A percentile compares a stretch with the other conserved stretches of the same genome.
These are phyloP conservation scores for Drosophila pseudotalamancana DNA, from an alignment of 2,888 invertebrate genomes.

Conservation along the genomic window DNA sequence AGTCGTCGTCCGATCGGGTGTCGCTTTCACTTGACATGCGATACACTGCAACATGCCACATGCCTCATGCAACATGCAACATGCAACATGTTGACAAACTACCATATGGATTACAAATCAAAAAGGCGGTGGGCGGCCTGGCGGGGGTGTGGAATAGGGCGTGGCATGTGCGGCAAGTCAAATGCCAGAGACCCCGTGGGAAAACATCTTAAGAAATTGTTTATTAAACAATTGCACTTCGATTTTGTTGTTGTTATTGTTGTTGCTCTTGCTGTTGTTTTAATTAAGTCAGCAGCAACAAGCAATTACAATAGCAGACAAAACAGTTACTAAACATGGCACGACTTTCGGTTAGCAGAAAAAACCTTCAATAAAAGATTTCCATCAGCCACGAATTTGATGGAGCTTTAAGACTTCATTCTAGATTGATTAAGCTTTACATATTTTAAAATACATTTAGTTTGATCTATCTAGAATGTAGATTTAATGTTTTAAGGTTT, in stretches of 20 bases:
- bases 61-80: conserved; percentile 15
- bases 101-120: conserved; percentile 10
- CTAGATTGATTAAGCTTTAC: too few relatives aligned
- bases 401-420: too few relatives aligned
- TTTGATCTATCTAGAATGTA: too few relatives aligned
- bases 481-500: too few relatives aligned
- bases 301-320: conserved; percentile 22
- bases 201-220: conserved; percentile 36
- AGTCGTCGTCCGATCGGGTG: conserved; percentile 39
- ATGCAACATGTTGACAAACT: conserved; percentile 34
- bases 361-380: not conserved
- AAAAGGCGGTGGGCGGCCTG: not conserved
- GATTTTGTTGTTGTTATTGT: conserved; percentile 15
- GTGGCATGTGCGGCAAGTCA: conserved; percentile 28
- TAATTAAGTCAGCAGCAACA: conserved; percentile 59
- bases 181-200: conserved; percentile 75
- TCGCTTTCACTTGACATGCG: conserved; percentile 52
- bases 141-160: not conserved
- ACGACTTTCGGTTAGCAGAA: conserved; percentile 20
- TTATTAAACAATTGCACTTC: conserved; percentile 51
- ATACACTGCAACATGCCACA: conserved; percentile 33
- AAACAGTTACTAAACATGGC: conserved; percentile 6
- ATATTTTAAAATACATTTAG: too few relatives aligned
- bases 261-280: conserved; percentile 44
- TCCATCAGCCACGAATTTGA: conserved; percentile 1